Evolutionary conservation across 2,113 vertebrate species (phyloP).

Genomic region (Neolamprologus devosi): DNA sequence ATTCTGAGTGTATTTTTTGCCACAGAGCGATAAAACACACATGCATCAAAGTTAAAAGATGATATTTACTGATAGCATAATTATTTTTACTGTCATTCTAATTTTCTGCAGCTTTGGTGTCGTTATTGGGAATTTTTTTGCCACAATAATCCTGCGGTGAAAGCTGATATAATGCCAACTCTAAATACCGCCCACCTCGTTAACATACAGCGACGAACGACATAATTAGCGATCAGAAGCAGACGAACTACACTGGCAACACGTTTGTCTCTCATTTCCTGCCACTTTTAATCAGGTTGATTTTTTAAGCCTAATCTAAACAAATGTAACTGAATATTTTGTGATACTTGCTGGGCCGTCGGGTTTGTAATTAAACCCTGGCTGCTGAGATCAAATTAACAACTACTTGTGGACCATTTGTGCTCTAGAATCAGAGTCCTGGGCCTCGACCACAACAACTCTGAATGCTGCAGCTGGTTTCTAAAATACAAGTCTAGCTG

Average conservation of each 20-base stretch:
- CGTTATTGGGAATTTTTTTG: neutral
- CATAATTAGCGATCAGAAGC: neutral
- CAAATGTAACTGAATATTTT: neutral
- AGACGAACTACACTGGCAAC: neutral
- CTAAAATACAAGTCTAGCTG: neutral
- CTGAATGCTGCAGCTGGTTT: neutral
- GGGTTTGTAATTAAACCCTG: neutral
- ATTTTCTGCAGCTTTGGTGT: neutral
- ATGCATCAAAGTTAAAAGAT: neutral
- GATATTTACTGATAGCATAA: neutral
- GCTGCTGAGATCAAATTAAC: neutral
- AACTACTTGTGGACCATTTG: neutral
- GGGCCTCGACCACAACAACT: neutral
- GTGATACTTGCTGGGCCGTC: neutral
- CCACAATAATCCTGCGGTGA: neutral
- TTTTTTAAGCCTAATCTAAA: neutral
- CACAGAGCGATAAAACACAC: neutral
- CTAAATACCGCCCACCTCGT: rapidly evolving
- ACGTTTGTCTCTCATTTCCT: neutral
- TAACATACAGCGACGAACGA: neutral
- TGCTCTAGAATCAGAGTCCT: neutral
- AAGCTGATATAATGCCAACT: neutral
- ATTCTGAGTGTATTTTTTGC: neutral
- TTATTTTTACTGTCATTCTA: neutral
- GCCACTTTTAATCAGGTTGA: neutral